Evolutionary conservation across 2,797 vertebrate genomes (phyloP).

Genomic region (Gambusia yucatana): DNA sequence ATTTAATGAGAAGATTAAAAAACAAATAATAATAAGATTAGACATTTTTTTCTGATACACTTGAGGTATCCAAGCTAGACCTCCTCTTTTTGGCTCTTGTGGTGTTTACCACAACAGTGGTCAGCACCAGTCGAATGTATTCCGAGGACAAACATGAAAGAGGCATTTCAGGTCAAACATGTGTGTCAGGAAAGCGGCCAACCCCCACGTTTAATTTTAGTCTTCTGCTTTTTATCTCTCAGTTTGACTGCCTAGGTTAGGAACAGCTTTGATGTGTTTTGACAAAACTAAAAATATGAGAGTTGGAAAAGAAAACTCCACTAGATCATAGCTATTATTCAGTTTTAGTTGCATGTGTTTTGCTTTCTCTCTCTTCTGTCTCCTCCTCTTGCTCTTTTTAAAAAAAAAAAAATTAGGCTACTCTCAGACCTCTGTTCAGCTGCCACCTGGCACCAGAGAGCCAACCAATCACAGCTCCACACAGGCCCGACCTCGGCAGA

Average conservation of each 20-base stretch:
- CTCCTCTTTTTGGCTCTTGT: slow-evolving; percentile 39
- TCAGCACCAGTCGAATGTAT: slow-evolving; percentile 39
- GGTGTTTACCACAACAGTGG: slow-evolving; percentile 21
- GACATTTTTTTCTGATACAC: slow-evolving; percentile 29
- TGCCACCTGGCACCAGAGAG: slow-evolving; percentile 69
- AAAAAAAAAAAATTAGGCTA: no score
- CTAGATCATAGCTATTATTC: slow-evolving; percentile 5
- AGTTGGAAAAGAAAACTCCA: slow-evolving; percentile 13
- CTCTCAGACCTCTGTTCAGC: slow-evolving; percentile 65
- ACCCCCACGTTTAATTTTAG: slow-evolving; percentile 30
- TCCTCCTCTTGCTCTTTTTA: slow-evolving; percentile 18
- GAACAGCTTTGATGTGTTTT: slow-evolving; percentile 44
- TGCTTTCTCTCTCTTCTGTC: not conserved
- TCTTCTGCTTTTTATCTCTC: slow-evolving; percentile 15
- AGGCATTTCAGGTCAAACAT: slow-evolving; percentile 44
- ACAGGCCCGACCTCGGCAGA: slow-evolving; percentile 67
- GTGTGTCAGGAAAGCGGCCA: slow-evolving; percentile 44
- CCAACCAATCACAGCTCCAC: slow-evolving; percentile 54
- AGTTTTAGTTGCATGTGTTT: slow-evolving; percentile 8
- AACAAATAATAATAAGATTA: not conserved
- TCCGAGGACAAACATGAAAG: slow-evolving; percentile 65
- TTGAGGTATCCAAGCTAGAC: slow-evolving; percentile 48
- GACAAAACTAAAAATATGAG: slow-evolving; percentile 32
- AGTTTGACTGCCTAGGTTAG: slow-evolving; percentile 25
- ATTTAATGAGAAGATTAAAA: slow-evolving; percentile 35